Percentiles rank a stretch among this genome's conserved stretches.
phyloP scores from a whole-genome alignment of 2,888 invertebrate species.

The Temnothorax ravouxi region DNA sequence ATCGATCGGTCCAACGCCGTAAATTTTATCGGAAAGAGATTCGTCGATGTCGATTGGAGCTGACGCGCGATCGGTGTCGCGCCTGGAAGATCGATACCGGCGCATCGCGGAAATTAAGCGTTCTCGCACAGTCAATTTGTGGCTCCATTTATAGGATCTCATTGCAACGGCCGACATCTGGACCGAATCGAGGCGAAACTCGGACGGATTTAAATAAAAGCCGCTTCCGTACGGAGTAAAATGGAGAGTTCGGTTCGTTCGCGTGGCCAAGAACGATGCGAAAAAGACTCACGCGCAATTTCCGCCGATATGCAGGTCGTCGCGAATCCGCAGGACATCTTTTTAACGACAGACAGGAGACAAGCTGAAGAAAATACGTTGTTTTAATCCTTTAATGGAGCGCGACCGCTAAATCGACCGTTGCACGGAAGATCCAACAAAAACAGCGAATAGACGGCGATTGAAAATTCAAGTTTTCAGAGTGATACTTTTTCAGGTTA shows the following conservation, averaged over 20 bases:
- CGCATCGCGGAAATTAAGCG: conserved; percentile 61
- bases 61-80: conserved; percentile 48
- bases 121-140: conserved; percentile 67
- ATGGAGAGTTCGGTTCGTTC: conserved; percentile 40
- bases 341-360: neutral
- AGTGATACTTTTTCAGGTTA: neutral
- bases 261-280: conserved; percentile 11
- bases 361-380: conserved; percentile 11
- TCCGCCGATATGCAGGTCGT: conserved; percentile 1
- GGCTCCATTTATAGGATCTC: conserved; percentile 54
- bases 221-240: conserved; percentile 31
- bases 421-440: neutral
- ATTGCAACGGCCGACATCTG: conserved; percentile 52
- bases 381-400: neutral
- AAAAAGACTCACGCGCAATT: conserved; percentile 46
- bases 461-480: neutral
- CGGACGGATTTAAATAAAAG: conserved; percentile 51
- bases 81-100: conserved; percentile 53
- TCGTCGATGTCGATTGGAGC: conserved; percentile 43
- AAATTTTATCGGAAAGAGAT: conserved; percentile 57
- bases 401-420: neutral
- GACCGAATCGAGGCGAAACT: conserved; percentile 41
- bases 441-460: neutral
- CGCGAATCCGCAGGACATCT: neutral
- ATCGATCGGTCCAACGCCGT: neutral